Base-by-base conservation (phyloP, 53 echinoderm and acorn worm genomes). In the Stichopus horrens region DNA sequence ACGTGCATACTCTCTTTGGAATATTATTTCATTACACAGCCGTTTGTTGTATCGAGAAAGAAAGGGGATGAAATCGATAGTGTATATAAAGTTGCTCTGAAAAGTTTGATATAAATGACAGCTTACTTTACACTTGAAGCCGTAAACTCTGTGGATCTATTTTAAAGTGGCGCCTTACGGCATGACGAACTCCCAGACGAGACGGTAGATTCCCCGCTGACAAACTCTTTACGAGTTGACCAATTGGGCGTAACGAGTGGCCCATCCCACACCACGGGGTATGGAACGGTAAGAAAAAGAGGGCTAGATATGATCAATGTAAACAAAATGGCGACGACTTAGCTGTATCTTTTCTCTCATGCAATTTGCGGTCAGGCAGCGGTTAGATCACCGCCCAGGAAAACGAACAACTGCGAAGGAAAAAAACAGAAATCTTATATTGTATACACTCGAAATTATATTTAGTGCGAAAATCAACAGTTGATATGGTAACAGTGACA, bases 171-270 rank as follows among this genome's bases (percentile, higher is more conserved):
- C 81, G 81, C 81, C 81, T 81, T 57, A 81, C 53, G 7, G 81
- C 57, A 81, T 20, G 81, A 18, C 57, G 57, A n/a, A 22, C 57
- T 58, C 22, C 81, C 81, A 81, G 81, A 81, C 57, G 57, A 81
- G 81, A 81, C 81, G 81, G 56, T 53, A 57, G 81, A 81, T n/a
- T 56, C 56, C 81, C 81, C 81, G 58, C 81, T 81, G 81, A 81
- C 58, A 21, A 21, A 58, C 56, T 81, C 81, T 81, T 58, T 81
- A 81, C 37, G 81, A 57, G n/a, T 57, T 81, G 21, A 55, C 58
- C 81, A 81, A 81, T 81, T 81, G 81, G 81, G 81, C 81, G 81
- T 81, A 81, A 81, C 81, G 81, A 81, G 57, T 81, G 81, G 81
- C 81, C 81, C 57, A 81, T 81, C 81, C 81, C 57, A 81, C 81